phyloP scores from a whole-genome alignment of 1,140 invertebrate genomes.

The Drosophila nannoptera region DNA sequence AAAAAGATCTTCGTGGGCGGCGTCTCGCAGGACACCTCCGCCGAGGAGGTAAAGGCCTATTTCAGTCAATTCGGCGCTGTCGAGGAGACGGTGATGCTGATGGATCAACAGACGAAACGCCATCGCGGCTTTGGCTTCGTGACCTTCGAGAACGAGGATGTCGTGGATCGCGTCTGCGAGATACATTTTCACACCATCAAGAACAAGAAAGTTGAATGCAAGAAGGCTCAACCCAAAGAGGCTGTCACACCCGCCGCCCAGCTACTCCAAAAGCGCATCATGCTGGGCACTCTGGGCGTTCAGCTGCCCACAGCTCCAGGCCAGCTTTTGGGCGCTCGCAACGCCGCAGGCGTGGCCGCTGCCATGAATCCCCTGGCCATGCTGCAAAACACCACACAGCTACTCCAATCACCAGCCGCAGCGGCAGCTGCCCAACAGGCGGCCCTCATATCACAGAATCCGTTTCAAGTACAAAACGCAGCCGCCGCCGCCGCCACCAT shows the following conservation, averaged over 20 bases:
- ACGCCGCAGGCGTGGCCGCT: slow-evolving; percentile 81
- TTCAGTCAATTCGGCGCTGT: slow-evolving; percentile 95
- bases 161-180: slow-evolving; percentile 93
- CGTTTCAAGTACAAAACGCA: slow-evolving; percentile 80
- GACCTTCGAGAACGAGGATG: slow-evolving; percentile 94
- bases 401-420: slow-evolving; percentile 80
- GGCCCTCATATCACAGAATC: slow-evolving; percentile 78
- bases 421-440: slow-evolving; percentile 80
- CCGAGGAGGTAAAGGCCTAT: slow-evolving; percentile 94
- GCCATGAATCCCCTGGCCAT: slow-evolving; percentile 83
- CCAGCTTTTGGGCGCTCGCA: slow-evolving; percentile 79
- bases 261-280: slow-evolving; percentile 86
- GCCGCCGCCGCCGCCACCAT: slow-evolving; percentile 79
- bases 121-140: slow-evolving; percentile 95
- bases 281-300: slow-evolving; percentile 85
- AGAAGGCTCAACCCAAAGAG: slow-evolving; percentile 95
- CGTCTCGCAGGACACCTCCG: slow-evolving; percentile 93
- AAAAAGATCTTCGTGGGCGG: slow-evolving; percentile 96
- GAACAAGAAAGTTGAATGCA: slow-evolving; percentile 95
- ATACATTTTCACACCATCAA: slow-evolving; percentile 96
- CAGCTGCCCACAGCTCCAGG: slow-evolving; percentile 81
- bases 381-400: slow-evolving; percentile 80
- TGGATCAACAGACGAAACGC: slow-evolving; percentile 95
- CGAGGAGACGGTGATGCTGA: slow-evolving; percentile 95
- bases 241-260: slow-evolving; percentile 88